A percentile compares a stretch with the other conserved stretches of the same genome.
These are phyloP conservation scores for Lymantria dispar DNA, from an alignment of 2,888 invertebrate genomes.

Conservation along the genomic window DNA sequence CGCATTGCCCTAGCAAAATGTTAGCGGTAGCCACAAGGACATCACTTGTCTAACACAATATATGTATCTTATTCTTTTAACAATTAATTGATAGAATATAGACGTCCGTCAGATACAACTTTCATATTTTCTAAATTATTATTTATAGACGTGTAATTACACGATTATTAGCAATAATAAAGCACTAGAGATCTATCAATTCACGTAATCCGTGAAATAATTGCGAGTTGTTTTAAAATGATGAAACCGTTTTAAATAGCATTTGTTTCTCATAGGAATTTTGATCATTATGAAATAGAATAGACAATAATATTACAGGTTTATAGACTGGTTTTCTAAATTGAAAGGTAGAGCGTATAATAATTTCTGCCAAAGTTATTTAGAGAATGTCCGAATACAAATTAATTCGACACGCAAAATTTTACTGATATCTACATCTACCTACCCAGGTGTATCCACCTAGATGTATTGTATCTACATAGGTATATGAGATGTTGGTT, in stretches of 20 bases:
- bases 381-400: conserved; percentile 7
- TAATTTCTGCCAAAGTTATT: background rate
- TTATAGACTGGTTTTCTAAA: too few relatives aligned
- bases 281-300: conserved; percentile 10
- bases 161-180: conserved; percentile 8
- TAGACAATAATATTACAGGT: conserved; percentile 5
- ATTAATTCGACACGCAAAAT: conserved; percentile 6
- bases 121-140: conserved; percentile 1
- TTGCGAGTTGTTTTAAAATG: conserved; percentile 2
- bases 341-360: conserved; percentile 8
- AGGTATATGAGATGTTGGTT: background rate
- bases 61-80: too few relatives aligned
- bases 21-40: too few relatives aligned
- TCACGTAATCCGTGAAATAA: conserved; percentile 19
- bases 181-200: background rate
- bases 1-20: too few relatives aligned
- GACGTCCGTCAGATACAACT: background rate
- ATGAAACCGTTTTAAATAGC: conserved; percentile 13
- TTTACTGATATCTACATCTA: background rate
- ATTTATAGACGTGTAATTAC: background rate
- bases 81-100: too few relatives aligned
- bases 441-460: background rate
- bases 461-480: too few relatives aligned
- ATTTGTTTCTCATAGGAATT: conserved; percentile 20
- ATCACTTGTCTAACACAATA: too few relatives aligned